These are phyloP conservation scores for Archips xylosteana DNA, from an alignment of 2,888 invertebrate genomes.

Conservation along the genomic window DNA sequence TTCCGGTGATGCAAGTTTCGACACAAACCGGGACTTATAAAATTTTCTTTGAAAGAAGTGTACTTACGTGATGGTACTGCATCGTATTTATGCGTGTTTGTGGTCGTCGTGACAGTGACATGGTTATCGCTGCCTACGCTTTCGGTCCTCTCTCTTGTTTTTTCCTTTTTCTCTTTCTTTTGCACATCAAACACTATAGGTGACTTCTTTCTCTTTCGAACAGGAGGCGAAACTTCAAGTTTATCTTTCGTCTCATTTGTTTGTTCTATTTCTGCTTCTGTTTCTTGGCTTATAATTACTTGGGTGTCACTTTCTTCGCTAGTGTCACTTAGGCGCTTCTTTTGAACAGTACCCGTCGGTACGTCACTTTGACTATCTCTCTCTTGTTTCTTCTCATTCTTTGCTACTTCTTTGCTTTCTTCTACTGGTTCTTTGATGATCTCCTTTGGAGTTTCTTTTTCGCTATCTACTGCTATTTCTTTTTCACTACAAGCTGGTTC, in stretches of 20 bases:
- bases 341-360: constrained; percentile 37
- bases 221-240: constrained; percentile 51
- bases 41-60: no score
- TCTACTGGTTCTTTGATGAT: constrained; percentile 43
- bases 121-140: constrained; percentile 78
- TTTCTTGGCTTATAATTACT: constrained; percentile 64
- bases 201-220: constrained; percentile 78
- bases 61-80: constrained; percentile 85
- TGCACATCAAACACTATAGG: constrained; percentile 85
- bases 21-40: no score
- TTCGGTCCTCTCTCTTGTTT: constrained; percentile 75
- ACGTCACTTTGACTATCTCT: constrained; percentile 3
- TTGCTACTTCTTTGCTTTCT: constrained; percentile 35
- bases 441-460: constrained; percentile 44
- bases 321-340: constrained; percentile 62
- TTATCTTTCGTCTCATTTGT: constrained; percentile 33
- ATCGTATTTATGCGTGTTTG: constrained; percentile 83
- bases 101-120: constrained; percentile 66
- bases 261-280: constrained; percentile 54
- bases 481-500: constrained; percentile 42
- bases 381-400: constrained; percentile 21
- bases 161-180: constrained; percentile 58
- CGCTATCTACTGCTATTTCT: constrained; percentile 43
- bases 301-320: constrained; percentile 69
- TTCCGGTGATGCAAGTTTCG: no score